Base-by-base conservation (phyloP, 2,113 vertebrate genomes). In the Ptychochromis oligacanthus region DNA sequence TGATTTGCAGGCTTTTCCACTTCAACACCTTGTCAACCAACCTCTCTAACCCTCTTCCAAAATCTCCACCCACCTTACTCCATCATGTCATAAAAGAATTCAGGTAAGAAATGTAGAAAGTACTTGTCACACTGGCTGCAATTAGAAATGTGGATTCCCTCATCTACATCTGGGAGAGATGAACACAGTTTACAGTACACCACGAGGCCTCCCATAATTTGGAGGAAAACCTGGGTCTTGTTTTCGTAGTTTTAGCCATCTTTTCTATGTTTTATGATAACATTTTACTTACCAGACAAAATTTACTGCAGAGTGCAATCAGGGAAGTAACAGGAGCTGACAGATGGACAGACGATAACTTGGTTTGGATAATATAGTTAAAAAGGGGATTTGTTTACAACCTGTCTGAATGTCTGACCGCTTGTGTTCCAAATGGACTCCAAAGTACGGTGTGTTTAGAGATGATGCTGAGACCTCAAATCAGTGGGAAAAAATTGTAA, bases 1-100 rank as follows among this genome's bases (percentile, higher is more conserved):
- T 92, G 90, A 92, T 93, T 85, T 91, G 82, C 90, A 58, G 81
- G 84, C 62, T 85, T 92, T 92, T 95, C 91, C 90, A 93, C 93
- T 93, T 94, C 94, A 90, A 92, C 94, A 94, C 93, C 91, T 95
- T 82, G 83, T 92, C 92, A 91, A 75, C 82, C 81, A 88, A 90
- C 60, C 72, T 82, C 22, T 54, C 52, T 54, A 62, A 59, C 84
- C 75, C 61, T 74, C 78, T 52, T 83, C 65, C 40, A 13, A 79
- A 77, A 67, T 59, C 77, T 59, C 82, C 88, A 31, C 82, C 70
- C 84, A 61, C 86, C 59, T 26, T 13, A 65, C 62, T 88, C 79
- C 49, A 80, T 88, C 82, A 74, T 83, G 86, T 87, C 88, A 49
- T 54, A 1, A 24, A 82, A 78, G 78, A 89, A 82, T 84, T 76